phyloP scores from a whole-genome alignment of 1,140 invertebrate species.

The Phymorhynchus buccinoides region DNA sequence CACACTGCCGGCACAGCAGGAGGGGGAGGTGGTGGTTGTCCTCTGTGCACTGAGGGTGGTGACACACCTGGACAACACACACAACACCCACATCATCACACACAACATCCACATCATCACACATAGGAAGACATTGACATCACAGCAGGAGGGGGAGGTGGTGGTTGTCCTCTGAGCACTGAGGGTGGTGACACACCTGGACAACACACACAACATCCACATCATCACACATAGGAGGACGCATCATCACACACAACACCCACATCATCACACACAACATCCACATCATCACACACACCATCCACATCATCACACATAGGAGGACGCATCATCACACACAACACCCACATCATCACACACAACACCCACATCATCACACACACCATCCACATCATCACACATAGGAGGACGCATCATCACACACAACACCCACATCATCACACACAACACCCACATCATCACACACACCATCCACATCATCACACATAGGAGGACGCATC shows the following conservation, averaged over 20 bases:
- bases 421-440: background rate
- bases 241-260: background rate
- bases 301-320: too few species aligned
- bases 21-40: constrained; percentile 52
- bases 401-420: too few species aligned
- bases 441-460: too few species aligned
- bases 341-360: too few species aligned
- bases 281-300: background rate
- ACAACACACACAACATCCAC: background rate
- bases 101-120: background rate
- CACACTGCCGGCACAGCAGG: constrained; percentile 56
- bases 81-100: constrained; percentile 9
- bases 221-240: too few species aligned
- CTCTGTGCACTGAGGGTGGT: constrained; percentile 60
- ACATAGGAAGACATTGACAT: constrained; percentile 45
- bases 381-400: too few species aligned
- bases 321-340: background rate
- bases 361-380: background rate
- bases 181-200: background rate
- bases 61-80: constrained; percentile 51
- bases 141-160: constrained; percentile 55
- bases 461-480: background rate
- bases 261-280: background rate
- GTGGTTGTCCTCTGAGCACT: constrained; percentile 55
- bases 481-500: too few species aligned